Conservation (phyloP, 37 sponge, comb jelly and placozoan species). For the Halisarca cf. caerulea region DNA sequence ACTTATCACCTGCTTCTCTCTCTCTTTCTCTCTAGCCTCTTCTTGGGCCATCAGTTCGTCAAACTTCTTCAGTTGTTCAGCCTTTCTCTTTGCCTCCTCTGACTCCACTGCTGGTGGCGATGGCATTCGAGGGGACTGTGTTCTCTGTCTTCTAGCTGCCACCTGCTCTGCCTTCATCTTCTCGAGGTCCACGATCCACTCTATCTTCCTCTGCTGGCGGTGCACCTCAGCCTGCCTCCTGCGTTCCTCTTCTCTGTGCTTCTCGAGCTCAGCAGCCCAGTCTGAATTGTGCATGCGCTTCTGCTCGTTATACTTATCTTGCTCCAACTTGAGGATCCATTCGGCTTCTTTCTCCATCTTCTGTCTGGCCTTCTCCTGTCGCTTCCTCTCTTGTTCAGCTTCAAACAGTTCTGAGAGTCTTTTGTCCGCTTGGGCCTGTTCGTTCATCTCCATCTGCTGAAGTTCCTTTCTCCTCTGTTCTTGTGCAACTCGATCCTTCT, state of each 20-base stretch:
- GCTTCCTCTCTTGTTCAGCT: constrained; percentile 7
- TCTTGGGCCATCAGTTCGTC: constrained; percentile 5
- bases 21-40: not conserved
- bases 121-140: not conserved
- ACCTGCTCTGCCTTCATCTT: not conserved
- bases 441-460: not conserved
- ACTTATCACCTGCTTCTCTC: not conserved
- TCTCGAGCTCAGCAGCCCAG: not conserved
- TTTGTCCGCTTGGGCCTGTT: not conserved
- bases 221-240: not conserved
- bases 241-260: not conserved
- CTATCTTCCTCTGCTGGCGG: not conserved
- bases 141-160: not conserved
- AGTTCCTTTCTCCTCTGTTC: constrained; percentile 14
- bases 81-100: not conserved
- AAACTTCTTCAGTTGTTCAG: not conserved
- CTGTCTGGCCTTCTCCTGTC: not conserved
- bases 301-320: not conserved
- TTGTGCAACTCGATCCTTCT: not conserved
- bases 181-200: constrained; percentile 12
- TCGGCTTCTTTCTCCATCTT: constrained; percentile 13
- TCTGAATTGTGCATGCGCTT: not conserved
- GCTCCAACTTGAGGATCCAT: constrained; percentile 9
- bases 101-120: not conserved
- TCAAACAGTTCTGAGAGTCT: not conserved